phyloP scores from a whole-genome alignment of 2,888 invertebrate species.

The Ichneumoninae sp. region DNA sequence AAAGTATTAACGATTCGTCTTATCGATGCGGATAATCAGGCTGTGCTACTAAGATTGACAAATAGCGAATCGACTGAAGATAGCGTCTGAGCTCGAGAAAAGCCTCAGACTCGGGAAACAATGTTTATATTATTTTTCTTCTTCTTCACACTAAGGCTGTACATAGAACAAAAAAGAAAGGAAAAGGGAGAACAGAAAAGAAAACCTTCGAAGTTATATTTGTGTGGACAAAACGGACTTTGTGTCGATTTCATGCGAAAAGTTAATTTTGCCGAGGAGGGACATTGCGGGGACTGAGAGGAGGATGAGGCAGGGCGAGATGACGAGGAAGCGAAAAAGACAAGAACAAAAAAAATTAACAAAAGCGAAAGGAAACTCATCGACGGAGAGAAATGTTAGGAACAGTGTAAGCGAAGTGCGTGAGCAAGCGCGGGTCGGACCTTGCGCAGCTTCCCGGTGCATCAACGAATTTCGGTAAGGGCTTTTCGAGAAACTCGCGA shows the following conservation, averaged over 20 bases:
- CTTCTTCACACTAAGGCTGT: constrained; percentile 47
- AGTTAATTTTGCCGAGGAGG: constrained; percentile 65
- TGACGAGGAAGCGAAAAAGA: neutral
- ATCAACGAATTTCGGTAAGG: constrained; percentile 38
- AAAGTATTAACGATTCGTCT: no score
- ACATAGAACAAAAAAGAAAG: constrained; percentile 41
- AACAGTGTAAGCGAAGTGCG: constrained; percentile 2
- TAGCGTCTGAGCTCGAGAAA: constrained; percentile 25
- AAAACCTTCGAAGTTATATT: constrained; percentile 34
- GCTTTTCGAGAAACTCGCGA: constrained; percentile 12
- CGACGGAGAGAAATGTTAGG: neutral
- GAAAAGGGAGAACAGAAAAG: neutral
- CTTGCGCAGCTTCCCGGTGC: constrained; percentile 6
- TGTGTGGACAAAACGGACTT: constrained; percentile 34
- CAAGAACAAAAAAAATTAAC: neutral
- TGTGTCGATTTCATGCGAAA: constrained; percentile 39
- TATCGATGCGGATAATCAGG: constrained; percentile 32
- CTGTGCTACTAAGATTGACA: constrained; percentile 30
- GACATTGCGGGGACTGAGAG: constrained; percentile 62
- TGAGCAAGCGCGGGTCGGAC: neutral
- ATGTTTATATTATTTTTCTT: constrained; percentile 38
- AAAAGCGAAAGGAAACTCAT: neutral
- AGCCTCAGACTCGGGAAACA: constrained; percentile 34
- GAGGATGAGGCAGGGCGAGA: constrained; percentile 47
- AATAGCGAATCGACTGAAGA: constrained; percentile 28